phyloP scores from a whole-genome alignment of 2,113 vertebrate species.

The Mustelus asterias region DNA sequence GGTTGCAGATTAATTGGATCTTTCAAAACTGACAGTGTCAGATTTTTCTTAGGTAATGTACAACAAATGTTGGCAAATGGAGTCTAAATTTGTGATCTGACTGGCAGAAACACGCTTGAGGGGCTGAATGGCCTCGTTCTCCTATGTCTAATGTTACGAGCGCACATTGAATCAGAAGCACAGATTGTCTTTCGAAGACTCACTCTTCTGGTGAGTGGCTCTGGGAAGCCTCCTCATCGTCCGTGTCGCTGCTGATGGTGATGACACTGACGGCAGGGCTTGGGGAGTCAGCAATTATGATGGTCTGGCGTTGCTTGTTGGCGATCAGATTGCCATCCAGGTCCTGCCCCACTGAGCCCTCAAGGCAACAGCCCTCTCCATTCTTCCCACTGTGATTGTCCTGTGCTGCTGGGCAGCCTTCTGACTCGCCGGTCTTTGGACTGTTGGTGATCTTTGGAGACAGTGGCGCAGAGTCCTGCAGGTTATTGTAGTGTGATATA shows the following conservation, averaged over 20 bases:
- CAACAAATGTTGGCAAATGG: neutral
- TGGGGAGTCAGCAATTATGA: slow-evolving; percentile 73
- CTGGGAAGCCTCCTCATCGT: slow-evolving; percentile 68
- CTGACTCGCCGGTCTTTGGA: slow-evolving; percentile 68
- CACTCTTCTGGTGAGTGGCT: slow-evolving; percentile 76
- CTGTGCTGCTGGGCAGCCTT: slow-evolving; percentile 62
- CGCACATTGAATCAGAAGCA: neutral
- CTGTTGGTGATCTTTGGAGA: slow-evolving; percentile 83
- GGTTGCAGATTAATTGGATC: neutral
- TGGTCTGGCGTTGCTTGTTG: slow-evolving; percentile 73
- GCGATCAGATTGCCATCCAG: slow-evolving; percentile 56
- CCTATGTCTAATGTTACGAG: neutral
- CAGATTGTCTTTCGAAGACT: slow-evolving; percentile 47
- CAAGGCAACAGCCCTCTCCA: slow-evolving; percentile 51
- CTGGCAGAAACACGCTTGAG: neutral
- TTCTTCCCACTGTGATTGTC: slow-evolving; percentile 60
- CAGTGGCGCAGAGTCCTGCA: slow-evolving; percentile 73
- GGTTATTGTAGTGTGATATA: slow-evolving; percentile 73
- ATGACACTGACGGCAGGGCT: slow-evolving; percentile 88
- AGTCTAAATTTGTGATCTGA: neutral
- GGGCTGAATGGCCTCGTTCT: neutral
- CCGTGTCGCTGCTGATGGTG: slow-evolving; percentile 92
- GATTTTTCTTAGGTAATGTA: neutral
- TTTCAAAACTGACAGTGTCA: neutral
- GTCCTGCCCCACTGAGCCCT: slow-evolving; percentile 50